Evolutionary conservation across 2,888 invertebrate species (phyloP).

Genomic region (Caenorhabditis doughertyi): DNA sequence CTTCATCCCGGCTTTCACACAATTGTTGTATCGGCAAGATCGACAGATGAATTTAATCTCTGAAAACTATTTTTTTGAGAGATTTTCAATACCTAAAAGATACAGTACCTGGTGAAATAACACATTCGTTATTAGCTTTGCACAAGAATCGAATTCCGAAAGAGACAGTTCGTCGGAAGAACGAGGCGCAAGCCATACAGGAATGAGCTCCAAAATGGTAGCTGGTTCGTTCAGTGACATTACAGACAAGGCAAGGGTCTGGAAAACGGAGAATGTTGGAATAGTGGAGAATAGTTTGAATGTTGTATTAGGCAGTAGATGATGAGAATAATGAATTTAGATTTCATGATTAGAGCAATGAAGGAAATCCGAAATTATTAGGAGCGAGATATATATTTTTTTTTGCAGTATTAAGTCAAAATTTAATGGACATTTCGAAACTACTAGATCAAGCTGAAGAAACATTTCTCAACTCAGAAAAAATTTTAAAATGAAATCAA

Average conservation of each 20-base stretch:
- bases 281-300: no score
- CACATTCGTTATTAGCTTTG: conserved; percentile 21
- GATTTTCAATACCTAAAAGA: neutral
- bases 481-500: no score
- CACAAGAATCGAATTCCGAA: conserved; percentile 32
- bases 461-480: no score
- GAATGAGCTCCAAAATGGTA: conserved; percentile 29
- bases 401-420: no score
- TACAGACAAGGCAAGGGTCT: conserved; percentile 24
- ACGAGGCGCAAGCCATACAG: conserved; percentile 35
- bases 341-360: no score
- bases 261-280: neutral
- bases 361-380: no score
- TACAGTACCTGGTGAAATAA: conserved; percentile 19
- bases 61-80: neutral
- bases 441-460: no score
- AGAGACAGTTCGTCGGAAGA: conserved; percentile 38
- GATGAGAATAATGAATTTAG: no score
- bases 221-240: neutral
- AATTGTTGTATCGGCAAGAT: conserved; percentile 37
- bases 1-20: conserved; percentile 27
- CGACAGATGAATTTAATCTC: conserved; percentile 35
- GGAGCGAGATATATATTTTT: no score
- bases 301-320: no score
- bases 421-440: no score